Conservation (phyloP, 1,140 invertebrate genomes). For the Dendrolimus punctatus region DNA sequence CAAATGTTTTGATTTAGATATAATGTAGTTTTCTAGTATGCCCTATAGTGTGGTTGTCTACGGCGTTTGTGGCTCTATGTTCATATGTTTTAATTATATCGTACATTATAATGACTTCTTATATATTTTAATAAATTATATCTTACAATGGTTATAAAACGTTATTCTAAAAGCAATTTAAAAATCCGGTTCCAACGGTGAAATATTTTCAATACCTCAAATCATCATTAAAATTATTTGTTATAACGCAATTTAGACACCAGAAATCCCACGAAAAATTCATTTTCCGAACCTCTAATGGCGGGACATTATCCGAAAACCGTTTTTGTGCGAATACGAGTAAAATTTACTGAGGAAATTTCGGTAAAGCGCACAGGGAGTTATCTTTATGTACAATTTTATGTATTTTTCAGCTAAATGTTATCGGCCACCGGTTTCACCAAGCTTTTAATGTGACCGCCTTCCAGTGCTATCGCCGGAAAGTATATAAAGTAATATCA, state of each 20-base stretch:
- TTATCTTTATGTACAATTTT: constrained; percentile 63
- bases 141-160: too few relatives aligned
- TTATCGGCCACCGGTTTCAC: constrained; percentile 47
- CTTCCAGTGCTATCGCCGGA: constrained; percentile 34
- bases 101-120: too few relatives aligned
- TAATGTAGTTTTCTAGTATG: too few relatives aligned
- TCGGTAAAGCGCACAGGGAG: constrained; percentile 33
- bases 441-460: constrained; percentile 36
- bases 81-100: too few relatives aligned
- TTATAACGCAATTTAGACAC: constrained; percentile 28
- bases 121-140: too few relatives aligned
- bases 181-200: constrained; percentile 6
- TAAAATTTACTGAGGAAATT: constrained; percentile 46
- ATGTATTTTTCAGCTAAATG: constrained; percentile 49
- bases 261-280: constrained; percentile 39
- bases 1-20: too few relatives aligned
- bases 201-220: constrained; percentile 13
- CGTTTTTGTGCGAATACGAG: constrained; percentile 41
- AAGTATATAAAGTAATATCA: constrained; percentile 51
- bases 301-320: constrained; percentile 48
- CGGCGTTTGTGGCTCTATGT: too few relatives aligned
- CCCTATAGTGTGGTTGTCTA: too few relatives aligned
- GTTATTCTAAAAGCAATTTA: constrained; percentile 5
- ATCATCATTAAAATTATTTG: constrained; percentile 20
- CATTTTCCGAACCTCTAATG: constrained; percentile 51